These are phyloP conservation scores for Nebria ingens DNA, from an alignment of 1,140 invertebrate species.

Conservation along the genomic window DNA sequence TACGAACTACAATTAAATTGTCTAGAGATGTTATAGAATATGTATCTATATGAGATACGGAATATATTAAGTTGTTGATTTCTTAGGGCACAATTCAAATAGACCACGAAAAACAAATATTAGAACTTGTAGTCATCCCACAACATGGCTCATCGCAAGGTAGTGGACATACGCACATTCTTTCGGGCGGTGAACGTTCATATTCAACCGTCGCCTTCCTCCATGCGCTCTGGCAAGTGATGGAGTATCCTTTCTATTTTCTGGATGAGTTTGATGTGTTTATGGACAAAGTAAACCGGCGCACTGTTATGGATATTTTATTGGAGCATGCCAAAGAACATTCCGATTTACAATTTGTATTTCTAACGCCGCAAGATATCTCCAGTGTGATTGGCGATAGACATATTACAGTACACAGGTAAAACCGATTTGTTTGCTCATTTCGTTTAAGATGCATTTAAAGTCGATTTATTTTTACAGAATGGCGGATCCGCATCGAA, in stretches of 20 bases:
- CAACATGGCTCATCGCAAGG: conserved; percentile 30
- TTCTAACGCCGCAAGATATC: conserved; percentile 66
- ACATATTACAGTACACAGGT: conserved; percentile 45
- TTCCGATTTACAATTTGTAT: conserved; percentile 56
- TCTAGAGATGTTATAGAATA: too few species aligned
- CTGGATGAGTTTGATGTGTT: conserved; percentile 98
- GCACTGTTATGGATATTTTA: conserved; percentile 56
- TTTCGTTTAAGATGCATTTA: too few species aligned
- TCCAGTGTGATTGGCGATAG: conserved; percentile 39
- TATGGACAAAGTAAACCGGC: conserved; percentile 74
- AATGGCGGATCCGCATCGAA: conserved; percentile 18
- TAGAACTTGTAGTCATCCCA: conserved; percentile 50
- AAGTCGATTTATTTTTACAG: too few species aligned
- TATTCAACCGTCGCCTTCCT: conserved; percentile 92
- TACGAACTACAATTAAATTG: not conserved
- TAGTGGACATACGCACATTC: conserved; percentile 44
- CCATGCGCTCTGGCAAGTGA: conserved; percentile 84
- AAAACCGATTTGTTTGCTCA: too few species aligned
- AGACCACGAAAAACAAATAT: conserved; percentile 42
- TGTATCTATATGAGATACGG: conserved; percentile 3
- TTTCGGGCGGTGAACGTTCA: conserved; percentile 93
- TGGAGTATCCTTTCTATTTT: conserved; percentile 87
- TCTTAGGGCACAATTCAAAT: conserved; percentile 50
- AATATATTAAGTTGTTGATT: not conserved
- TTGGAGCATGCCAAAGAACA: conserved; percentile 50